These are phyloP conservation scores for Thymallus thymallus DNA, from an alignment of 2,113 vertebrate genomes.

Conservation along the genomic window DNA sequence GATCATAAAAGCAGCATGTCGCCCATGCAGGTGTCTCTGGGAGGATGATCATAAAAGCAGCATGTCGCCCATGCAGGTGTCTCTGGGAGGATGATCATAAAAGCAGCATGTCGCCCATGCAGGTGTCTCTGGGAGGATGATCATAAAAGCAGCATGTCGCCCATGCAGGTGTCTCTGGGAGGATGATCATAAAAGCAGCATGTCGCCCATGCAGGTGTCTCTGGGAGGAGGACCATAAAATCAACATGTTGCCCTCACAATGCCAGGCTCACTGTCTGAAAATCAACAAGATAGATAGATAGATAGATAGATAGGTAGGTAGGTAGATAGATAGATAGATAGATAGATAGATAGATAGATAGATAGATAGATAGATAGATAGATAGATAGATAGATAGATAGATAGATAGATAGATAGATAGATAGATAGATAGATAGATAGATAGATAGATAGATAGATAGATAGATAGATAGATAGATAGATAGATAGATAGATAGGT, in stretches of 20 bases:
- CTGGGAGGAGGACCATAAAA: constrained; percentile 66
- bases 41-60: constrained; percentile 65
- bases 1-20: constrained; percentile 70
- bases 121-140: constrained; percentile 66
- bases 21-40: constrained; percentile 70
- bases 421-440: too few species aligned
- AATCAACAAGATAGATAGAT: constrained; percentile 62
- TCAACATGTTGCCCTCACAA: constrained; percentile 68
- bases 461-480: too few species aligned
- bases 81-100: constrained; percentile 66
- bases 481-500: too few species aligned
- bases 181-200: constrained; percentile 67
- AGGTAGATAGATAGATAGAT: too few species aligned
- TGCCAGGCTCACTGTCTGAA: constrained; percentile 59
- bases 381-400: too few species aligned
- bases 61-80: constrained; percentile 71
- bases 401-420: too few species aligned
- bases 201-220: constrained; percentile 71
- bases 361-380: too few species aligned
- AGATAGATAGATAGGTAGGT: too few species aligned
- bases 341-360: too few species aligned
- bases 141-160: constrained; percentile 71
- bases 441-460: too few species aligned
- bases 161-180: constrained; percentile 69
- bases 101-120: constrained; percentile 68